Percentiles rank a stretch among this genome's conserved stretches.
These are phyloP conservation scores for Rachycentron canadum DNA, from an alignment of 2,797 vertebrate genomes.

Conservation along the genomic window DNA sequence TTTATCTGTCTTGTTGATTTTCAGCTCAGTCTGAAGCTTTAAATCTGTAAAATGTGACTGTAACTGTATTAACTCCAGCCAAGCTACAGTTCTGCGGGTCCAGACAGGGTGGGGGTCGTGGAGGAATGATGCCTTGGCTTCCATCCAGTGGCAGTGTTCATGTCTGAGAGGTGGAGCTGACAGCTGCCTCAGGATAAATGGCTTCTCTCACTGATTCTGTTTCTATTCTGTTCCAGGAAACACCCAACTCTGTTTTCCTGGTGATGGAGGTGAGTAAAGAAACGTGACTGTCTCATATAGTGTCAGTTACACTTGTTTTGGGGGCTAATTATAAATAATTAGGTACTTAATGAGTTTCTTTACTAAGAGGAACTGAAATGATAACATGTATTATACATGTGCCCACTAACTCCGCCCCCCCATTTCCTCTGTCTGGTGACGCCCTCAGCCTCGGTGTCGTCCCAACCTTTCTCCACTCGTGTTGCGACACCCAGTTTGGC, in stretches of 20 bases:
- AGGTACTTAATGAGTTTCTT: neutral
- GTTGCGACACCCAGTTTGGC: conserved; percentile 28
- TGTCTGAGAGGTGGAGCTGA: conserved; percentile 12
- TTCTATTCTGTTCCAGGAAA: conserved; percentile 90
- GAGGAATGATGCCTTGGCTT: conserved; percentile 1
- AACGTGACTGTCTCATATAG: conserved; percentile 4
- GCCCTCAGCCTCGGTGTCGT: conserved; percentile 4
- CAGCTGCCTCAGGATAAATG: conserved; percentile 30
- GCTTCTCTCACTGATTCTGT: conserved; percentile 53
- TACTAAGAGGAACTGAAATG: neutral
- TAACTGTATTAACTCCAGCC: neutral
- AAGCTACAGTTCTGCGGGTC: neutral
- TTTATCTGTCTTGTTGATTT: neutral
- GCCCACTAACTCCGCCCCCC: neutral
- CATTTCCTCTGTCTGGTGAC: conserved; percentile 8
- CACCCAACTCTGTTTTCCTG: conserved; percentile 94
- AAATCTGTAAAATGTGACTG: neutral
- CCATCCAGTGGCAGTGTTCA: conserved; percentile 5
- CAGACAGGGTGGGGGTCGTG: neutral
- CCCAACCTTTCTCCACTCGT: conserved; percentile 13
- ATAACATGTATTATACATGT: neutral
- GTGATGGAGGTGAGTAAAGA: conserved; percentile 94
- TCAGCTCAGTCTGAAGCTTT: too few relatives aligned
- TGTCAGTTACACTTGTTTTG: neutral
- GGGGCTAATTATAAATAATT: neutral